Evolutionary conservation across 2,797 vertebrate genomes (phyloP), one percentile per base, ranked within the genome.

Genomic region (Oceanodroma leucorhoa): DNA sequence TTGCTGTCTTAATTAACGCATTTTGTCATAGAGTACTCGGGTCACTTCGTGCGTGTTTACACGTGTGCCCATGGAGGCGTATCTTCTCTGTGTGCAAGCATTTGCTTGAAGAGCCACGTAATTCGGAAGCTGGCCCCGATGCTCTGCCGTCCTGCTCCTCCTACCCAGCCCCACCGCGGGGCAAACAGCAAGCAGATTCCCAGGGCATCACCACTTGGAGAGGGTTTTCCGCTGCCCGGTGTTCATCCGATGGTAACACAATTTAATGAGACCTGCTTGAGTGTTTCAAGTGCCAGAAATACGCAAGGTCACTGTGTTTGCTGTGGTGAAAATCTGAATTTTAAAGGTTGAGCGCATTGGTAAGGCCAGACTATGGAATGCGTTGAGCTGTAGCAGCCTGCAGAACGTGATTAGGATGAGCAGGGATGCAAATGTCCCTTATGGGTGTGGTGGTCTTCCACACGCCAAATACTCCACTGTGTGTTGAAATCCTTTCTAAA

Each of bases 151-250:
- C 45, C 79, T 62, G 40, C 71, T 83, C 10, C 62, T 88, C 36
- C 43, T 79, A 13, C 64, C 32, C 16, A 46, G 9, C 60, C 51
- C 51, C 40, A 19, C 83, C 12, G 0, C 1, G 2, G 20, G 32
- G 18, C 4, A 7, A 48, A 48, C 48, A 40, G 30, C 40, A 55
- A 51, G 36, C 38, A 26, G 30, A 53, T 86, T 29, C 43, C 69
- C 50, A 40, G 66, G 80, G 46, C 46, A 32, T 53, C 26, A 30
- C 85, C 38, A n/a, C 64, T 90, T 41, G n/a, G 54, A 67, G 77
- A 80, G 75, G 76, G 57, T 76, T 94, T 94, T 46, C 77, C 43
- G 15, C 54, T 34, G 76, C 69, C 95, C 32, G n/a, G 40, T 67
- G 48, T 79, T 90, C 80, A 75, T 48, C 77, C 67, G 48, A 48